Evolutionary conservation across 2,888 invertebrate genomes (phyloP).

Genomic region (Caenorhabditis japonica): DNA sequence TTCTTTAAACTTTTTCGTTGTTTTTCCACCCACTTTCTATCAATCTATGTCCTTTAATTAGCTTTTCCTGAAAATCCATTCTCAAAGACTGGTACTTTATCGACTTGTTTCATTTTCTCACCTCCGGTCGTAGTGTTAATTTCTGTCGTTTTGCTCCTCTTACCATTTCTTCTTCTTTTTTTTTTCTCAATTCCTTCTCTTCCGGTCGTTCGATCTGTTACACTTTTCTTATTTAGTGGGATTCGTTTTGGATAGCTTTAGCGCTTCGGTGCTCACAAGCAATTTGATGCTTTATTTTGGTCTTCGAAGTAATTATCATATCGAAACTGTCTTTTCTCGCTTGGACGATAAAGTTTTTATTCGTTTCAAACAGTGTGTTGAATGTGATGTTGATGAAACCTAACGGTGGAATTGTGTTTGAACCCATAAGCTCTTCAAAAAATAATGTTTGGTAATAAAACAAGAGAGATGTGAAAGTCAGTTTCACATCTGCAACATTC

Average conservation of each 20-base stretch:
- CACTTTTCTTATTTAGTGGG: slow-evolving; percentile 10
- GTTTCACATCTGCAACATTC: too few relatives aligned
- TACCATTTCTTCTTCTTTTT: not conserved
- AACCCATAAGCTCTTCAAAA: too few relatives aligned
- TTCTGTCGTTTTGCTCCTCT: slow-evolving; percentile 32
- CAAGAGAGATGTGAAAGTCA: too few relatives aligned
- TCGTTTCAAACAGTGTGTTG: slow-evolving; percentile 11
- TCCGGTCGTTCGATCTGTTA: slow-evolving; percentile 33
- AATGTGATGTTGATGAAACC: too few relatives aligned
- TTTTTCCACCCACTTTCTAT: slow-evolving; percentile 9
- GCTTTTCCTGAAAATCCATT: slow-evolving; percentile 36
- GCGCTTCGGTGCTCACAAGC: slow-evolving; percentile 30
- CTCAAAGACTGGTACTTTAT: slow-evolving; percentile 36
- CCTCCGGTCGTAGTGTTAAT: slow-evolving; percentile 44
- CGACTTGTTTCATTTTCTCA: slow-evolving; percentile 38
- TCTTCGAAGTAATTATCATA: slow-evolving; percentile 43
- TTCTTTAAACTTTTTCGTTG: slow-evolving; percentile 9
- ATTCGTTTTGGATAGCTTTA: slow-evolving; percentile 45
- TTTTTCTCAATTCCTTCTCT: slow-evolving; percentile 20
- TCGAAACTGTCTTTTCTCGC: slow-evolving; percentile 26
- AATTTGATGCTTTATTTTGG: slow-evolving; percentile 39
- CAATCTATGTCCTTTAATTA: not conserved
- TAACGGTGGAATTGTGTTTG: too few relatives aligned
- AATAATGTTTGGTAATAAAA: too few relatives aligned
- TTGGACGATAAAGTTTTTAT: not conserved